These are phyloP conservation scores for Sitodiplosis mosellana DNA, from an alignment of 1,140 invertebrate genomes.

Conservation along the genomic window DNA sequence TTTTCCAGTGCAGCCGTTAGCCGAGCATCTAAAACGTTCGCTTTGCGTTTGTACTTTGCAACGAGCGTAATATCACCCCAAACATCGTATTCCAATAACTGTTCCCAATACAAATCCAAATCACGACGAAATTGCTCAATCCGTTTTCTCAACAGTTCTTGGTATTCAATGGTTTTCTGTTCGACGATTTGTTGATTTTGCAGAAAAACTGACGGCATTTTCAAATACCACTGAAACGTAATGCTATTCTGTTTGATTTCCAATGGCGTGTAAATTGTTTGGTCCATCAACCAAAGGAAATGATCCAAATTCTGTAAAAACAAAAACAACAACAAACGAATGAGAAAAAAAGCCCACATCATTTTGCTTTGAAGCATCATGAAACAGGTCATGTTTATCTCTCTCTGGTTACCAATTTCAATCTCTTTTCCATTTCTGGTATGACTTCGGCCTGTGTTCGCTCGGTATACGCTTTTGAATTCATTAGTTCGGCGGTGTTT, in stretches of 20 bases:
- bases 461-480: conserved; percentile 55
- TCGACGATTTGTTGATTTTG: conserved; percentile 62
- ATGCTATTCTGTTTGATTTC: conserved; percentile 76
- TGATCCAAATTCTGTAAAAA: conserved; percentile 22
- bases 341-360: conserved; percentile 1
- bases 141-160: conserved; percentile 48
- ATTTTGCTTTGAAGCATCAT: neutral
- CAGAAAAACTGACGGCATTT: conserved; percentile 61
- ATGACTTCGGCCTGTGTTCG: conserved; percentile 48
- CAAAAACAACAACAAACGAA: no score
- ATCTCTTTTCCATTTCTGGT: conserved; percentile 51
- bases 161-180: conserved; percentile 71
- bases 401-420: conserved; percentile 39
- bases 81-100: conserved; percentile 71
- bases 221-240: conserved; percentile 69
- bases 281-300: conserved; percentile 44
- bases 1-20: conserved; percentile 49
- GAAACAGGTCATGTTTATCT: conserved; percentile 33
- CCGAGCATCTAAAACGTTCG: conserved; percentile 48
- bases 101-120: conserved; percentile 55
- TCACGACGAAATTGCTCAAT: conserved; percentile 34
- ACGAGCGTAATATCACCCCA: conserved; percentile 80
- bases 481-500: conserved; percentile 72
- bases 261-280: conserved; percentile 52
- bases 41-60: conserved; percentile 66